Conservation (phyloP, 2,113 vertebrate genomes). For the Spea multiplicata region DNA sequence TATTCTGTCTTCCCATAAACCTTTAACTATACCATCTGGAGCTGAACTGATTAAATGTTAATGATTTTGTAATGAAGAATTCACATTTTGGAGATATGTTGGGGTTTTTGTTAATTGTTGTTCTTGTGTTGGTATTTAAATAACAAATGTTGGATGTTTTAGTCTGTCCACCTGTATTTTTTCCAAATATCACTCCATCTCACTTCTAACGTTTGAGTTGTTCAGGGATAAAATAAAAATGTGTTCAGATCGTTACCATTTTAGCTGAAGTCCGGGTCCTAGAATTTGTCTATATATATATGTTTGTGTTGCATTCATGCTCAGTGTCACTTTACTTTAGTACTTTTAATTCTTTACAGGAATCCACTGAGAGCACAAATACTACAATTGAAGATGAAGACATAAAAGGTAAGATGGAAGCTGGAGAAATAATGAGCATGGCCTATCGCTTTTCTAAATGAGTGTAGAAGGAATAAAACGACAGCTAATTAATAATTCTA, state of each 20-base stretch:
- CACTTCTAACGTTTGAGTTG: not conserved
- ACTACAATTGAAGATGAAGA: conserved; percentile 98
- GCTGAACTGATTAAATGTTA: not conserved
- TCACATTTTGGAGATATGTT: not conserved
- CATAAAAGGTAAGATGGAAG: conserved; percentile 82
- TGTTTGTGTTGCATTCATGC: not conserved
- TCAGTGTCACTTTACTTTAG: not conserved
- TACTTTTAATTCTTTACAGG: conserved; percentile 71
- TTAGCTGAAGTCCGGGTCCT: not conserved
- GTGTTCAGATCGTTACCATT: not conserved
- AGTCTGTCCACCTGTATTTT: not conserved
- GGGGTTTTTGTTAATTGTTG: not conserved
- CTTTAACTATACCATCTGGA: not conserved
- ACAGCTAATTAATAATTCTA: not conserved
- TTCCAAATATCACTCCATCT: not conserved
- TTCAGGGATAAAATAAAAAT: not conserved
- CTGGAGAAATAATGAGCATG: not conserved
- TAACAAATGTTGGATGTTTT: not conserved
- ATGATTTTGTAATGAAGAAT: conserved; percentile 3
- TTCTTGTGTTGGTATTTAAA: not conserved
- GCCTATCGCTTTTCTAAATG: not conserved
- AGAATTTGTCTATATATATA: not conserved
- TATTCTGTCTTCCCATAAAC: not conserved
- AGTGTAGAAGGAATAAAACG: not conserved
- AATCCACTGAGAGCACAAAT: conserved; percentile 93